phyloP scores from a whole-genome alignment of 1,140 invertebrate species.

The Hycleus cichorii region DNA sequence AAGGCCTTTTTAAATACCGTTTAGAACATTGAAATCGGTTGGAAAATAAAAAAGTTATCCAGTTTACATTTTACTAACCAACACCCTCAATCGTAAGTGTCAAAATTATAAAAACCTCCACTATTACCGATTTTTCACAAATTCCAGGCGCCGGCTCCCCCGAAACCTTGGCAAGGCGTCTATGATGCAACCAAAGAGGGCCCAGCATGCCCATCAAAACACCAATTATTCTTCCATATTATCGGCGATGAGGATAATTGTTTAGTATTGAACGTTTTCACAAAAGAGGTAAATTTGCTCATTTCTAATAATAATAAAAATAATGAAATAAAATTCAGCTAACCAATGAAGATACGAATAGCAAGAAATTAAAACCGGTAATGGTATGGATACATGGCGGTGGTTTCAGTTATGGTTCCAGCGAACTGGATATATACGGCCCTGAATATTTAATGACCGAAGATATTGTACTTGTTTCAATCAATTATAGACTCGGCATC shows the following conservation, averaged over 20 bases:
- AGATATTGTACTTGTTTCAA: constrained; percentile 57
- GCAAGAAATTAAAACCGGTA: constrained; percentile 40
- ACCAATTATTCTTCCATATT: constrained; percentile 8
- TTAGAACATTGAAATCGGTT: too few relatives aligned
- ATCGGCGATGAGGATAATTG: constrained; percentile 26
- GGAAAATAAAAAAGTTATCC: too few relatives aligned
- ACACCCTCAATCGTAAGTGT: too few relatives aligned
- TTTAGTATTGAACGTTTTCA: constrained; percentile 25
- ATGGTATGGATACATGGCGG: constrained; percentile 50
- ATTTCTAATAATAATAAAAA: constrained; percentile 38
- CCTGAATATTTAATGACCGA: constrained; percentile 58
- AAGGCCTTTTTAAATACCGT: too few relatives aligned
- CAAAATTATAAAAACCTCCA: too few relatives aligned
- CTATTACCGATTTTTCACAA: too few relatives aligned
- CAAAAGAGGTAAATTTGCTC: constrained; percentile 11
- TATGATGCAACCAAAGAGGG: constrained; percentile 42
- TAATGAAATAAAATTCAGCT: constrained; percentile 63
- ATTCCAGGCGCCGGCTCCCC: constrained; percentile 44
- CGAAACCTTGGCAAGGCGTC: constrained; percentile 42
- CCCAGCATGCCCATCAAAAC: constrained; percentile 30
- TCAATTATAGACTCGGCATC: constrained; percentile 58
- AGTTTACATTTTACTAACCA: too few relatives aligned
- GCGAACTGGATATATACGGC: constrained; percentile 44
- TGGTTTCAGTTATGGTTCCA: constrained; percentile 43
- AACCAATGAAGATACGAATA: constrained; percentile 32